Evolutionary conservation across 2,888 invertebrate genomes (phyloP), one percentile per base, ranked within the genome.

Genomic region (Drosophila rubida): DNA sequence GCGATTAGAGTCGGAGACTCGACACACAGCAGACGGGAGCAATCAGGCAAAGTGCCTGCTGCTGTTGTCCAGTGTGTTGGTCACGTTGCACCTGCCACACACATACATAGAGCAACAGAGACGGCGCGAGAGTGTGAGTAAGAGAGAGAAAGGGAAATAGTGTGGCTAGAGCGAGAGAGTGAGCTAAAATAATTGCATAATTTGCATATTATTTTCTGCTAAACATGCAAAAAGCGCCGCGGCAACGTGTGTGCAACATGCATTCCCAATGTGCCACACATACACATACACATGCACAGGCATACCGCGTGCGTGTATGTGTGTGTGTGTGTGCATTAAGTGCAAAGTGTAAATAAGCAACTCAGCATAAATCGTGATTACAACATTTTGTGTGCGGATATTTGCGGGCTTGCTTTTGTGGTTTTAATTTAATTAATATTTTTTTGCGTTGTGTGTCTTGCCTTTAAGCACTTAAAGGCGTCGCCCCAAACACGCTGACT

Each of bases 341-440:
- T 86, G 84, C 79, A 86, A 86, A 83, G 86, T 83, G 87, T 81
- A 88, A 87, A 86, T 86, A 89, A 86, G 78, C 69, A 73, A 89
- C 75, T 89, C 89, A 89, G 89, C 89, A 89, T 90, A 89, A 90
- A 90, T 90, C 81, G 89, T 89, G 90, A 88, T 90, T 90, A 90
- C 89, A 90, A 89, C 82, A 87, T 89, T 87, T 84, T 87, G 78
- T 80, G 70, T 89, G 88, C 85, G 89, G 78, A 88, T 87, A 83
- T 90, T 79, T 89, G 89, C 89, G 88, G 88, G 89, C 85, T 89
- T 79, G 90, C 90, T 89, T 88, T 81, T 84, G 84, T 88, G 89
- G 90, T 88, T 90, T 89, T 90, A 89, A 89, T 89, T 90, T 90
- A 89, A 90, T 89, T 90, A 89, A 90, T 87, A 85, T 89, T 86